phyloP scores from a whole-genome alignment of 2,113 vertebrate genomes.

The Nesospiza acunhae region DNA sequence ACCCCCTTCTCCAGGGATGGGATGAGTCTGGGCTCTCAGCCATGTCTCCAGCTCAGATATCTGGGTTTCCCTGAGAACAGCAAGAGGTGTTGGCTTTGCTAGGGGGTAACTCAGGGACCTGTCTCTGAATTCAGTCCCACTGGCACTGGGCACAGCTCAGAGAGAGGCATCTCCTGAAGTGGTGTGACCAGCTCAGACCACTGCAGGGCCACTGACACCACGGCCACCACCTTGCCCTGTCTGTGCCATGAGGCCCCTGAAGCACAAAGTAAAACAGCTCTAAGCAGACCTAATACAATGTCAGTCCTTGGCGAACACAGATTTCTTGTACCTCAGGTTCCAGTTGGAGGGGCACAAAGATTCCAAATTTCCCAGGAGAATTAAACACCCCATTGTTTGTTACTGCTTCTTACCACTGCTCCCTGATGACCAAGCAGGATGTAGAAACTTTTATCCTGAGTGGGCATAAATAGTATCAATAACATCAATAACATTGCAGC shows the following conservation, averaged over 20 bases:
- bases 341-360: neutral
- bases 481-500: neutral
- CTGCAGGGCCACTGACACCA: neutral
- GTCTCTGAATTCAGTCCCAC: neutral
- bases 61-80: neutral
- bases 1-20: neutral
- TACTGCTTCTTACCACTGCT: neutral
- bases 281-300: neutral
- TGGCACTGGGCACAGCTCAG: neutral
- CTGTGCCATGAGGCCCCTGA: neutral
- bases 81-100: neutral
- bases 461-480: neutral
- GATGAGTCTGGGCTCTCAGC: neutral
- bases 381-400: neutral
- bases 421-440: neutral
- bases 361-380: neutral
- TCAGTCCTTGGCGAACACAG: neutral
- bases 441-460: neutral
- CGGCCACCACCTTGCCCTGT: rapidly evolving
- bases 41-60: neutral
- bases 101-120: neutral
- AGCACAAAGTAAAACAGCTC: neutral
- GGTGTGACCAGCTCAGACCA: neutral
- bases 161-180: neutral
- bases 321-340: neutral